Evolutionary conservation across 2,797 vertebrate genomes (phyloP).

Genomic region (Paedocypris micromegethes): DNA sequence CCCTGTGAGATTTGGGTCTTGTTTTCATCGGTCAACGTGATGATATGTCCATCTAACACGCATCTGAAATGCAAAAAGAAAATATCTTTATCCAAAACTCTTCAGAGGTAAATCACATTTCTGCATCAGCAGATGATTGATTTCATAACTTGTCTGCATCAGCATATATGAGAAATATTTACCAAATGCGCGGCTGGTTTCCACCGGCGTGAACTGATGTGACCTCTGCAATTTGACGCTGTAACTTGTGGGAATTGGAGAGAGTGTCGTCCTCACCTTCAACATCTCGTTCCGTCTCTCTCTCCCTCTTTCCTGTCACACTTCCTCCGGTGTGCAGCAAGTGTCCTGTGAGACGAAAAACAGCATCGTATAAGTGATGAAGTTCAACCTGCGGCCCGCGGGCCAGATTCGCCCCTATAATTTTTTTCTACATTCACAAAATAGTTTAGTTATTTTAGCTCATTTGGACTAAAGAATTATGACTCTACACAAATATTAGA

Average conservation of each 20-base stretch:
- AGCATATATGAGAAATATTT: background rate
- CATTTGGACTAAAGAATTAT: no score
- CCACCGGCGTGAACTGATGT: slow-evolving; percentile 34
- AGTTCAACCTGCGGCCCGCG: no score
- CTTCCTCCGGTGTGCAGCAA: slow-evolving; percentile 53
- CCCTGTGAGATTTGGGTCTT: background rate
- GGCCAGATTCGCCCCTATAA: no score
- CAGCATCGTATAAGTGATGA: background rate
- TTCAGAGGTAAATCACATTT: background rate
- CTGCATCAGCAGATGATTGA: background rate
- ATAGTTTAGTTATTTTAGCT: no score
- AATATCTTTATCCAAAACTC: background rate
- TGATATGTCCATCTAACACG: slow-evolving; percentile 31
- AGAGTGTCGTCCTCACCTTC: slow-evolving; percentile 52
- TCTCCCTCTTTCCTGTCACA: slow-evolving; percentile 63
- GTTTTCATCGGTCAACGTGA: slow-evolving; percentile 9
- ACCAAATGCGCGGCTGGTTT: slow-evolving; percentile 28
- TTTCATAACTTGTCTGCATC: background rate
- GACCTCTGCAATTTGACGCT: slow-evolving; percentile 62
- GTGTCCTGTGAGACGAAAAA: slow-evolving; percentile 48
- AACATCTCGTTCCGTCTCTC: slow-evolving; percentile 60
- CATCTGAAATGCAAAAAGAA: slow-evolving; percentile 45
- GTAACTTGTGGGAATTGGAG: slow-evolving; percentile 63
- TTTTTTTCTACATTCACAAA: no score
- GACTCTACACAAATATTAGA: no score